phyloP scores from a whole-genome alignment of 2,888 invertebrate genomes.

The Anagyrus pseudococci region DNA sequence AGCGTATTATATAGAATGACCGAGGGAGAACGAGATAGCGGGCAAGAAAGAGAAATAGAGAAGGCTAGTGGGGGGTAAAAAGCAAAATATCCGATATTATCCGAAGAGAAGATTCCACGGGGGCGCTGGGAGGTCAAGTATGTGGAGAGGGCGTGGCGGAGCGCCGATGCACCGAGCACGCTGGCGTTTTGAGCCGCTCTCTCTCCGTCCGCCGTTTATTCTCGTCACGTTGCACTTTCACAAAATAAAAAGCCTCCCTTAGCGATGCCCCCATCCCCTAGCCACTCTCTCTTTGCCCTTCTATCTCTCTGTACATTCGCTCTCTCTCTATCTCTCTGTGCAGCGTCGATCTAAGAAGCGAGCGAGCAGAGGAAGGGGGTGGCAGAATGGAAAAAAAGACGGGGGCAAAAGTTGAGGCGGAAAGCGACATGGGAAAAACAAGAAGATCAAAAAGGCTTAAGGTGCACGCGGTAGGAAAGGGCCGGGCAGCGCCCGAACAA shows the following conservation, averaged over 20 bases:
- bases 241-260: constrained; percentile 43
- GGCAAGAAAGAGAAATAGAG: neutral
- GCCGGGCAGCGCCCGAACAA: constrained; percentile 28
- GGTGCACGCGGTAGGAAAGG: neutral
- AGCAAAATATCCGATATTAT: constrained; percentile 15
- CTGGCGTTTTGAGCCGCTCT: constrained; percentile 38
- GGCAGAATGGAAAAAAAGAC: constrained; percentile 29
- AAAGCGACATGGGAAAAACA: constrained; percentile 24
- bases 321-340: constrained; percentile 28
- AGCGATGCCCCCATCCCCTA: too few species aligned
- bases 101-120: constrained; percentile 6
- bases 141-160: constrained; percentile 25
- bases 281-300: constrained; percentile 48
- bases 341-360: constrained; percentile 44
- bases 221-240: constrained; percentile 54
- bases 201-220: constrained; percentile 52
- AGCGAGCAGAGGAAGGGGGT: constrained; percentile 40
- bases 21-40: neutral
- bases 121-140: constrained; percentile 8
- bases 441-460: constrained; percentile 30
- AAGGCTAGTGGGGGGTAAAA: too few species aligned
- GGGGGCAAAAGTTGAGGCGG: constrained; percentile 29
- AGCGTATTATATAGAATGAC: neutral
- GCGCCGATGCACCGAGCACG: constrained; percentile 37
- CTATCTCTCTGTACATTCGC: constrained; percentile 53